phyloP scores from a whole-genome alignment of 1,140 invertebrate genomes.

The Sitophilus oryzae region DNA sequence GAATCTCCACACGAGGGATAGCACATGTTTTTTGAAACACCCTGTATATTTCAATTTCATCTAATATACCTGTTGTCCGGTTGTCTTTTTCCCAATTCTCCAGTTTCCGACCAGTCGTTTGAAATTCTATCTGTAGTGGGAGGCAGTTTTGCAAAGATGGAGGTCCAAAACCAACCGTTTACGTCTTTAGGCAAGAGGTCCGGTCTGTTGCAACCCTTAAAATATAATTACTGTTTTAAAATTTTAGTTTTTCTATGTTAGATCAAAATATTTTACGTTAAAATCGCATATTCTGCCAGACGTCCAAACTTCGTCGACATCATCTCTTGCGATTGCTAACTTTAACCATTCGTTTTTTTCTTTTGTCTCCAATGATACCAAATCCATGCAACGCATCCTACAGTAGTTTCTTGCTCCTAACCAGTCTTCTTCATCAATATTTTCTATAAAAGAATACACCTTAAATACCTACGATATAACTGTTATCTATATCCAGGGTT shows the following conservation, averaged over 20 bases:
- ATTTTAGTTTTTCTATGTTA: too few relatives aligned
- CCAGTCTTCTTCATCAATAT: constrained; percentile 64
- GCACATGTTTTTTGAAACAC: too few relatives aligned
- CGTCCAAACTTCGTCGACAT: constrained; percentile 77
- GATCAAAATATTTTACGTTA: constrained; percentile 23
- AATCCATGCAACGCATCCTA: constrained; percentile 78
- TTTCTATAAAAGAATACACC: constrained; percentile 56
- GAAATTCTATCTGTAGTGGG: constrained; percentile 66
- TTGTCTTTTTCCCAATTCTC: constrained; percentile 71
- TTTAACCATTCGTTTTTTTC: constrained; percentile 80
- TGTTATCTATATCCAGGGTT: too few relatives aligned
- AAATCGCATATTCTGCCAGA: constrained; percentile 78
- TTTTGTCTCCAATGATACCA: constrained; percentile 72
- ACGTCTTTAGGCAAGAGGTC: constrained; percentile 67
- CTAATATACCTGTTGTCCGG: constrained; percentile 67
- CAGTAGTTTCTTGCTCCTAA: constrained; percentile 75
- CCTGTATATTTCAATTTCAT: too few relatives aligned
- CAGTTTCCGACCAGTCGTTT: constrained; percentile 77
- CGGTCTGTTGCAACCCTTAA: constrained; percentile 74
- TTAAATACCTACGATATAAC: too few relatives aligned
- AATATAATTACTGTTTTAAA: constrained; percentile 56
- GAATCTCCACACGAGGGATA: too few relatives aligned
- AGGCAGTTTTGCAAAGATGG: constrained; percentile 71
- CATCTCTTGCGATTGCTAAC: constrained; percentile 62
- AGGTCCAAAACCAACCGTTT: constrained; percentile 85